phyloP scores from a whole-genome alignment of 2,113 vertebrate genomes.

The Cynopterus brachyotis region DNA sequence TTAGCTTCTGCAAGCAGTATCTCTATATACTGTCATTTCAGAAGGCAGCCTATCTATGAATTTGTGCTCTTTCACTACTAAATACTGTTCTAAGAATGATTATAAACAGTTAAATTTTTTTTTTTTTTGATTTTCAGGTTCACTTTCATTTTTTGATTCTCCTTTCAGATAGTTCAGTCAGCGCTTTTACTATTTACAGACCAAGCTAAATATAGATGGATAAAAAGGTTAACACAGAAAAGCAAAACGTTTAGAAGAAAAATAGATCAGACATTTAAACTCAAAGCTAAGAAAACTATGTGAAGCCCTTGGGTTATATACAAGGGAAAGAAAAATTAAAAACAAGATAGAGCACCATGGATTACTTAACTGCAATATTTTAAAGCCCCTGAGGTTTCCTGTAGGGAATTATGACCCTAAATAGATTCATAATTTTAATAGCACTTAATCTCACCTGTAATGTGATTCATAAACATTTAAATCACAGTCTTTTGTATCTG shows the following conservation, averaged over 20 bases:
- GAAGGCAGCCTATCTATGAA: background rate
- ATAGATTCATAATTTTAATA: background rate
- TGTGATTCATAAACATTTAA: background rate
- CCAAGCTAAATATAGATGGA: conserved; percentile 30
- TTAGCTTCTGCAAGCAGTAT: background rate
- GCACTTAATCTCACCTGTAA: background rate
- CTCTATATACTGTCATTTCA: background rate
- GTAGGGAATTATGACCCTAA: background rate
- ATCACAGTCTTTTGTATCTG: background rate
- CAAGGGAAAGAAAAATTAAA: background rate
- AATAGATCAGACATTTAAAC: conserved; percentile 45
- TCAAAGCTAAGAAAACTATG: conserved; percentile 20
- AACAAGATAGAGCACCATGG: background rate
- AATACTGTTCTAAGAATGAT: background rate
- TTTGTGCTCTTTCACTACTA: background rate
- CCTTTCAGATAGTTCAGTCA: conserved; percentile 24
- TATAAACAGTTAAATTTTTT: background rate
- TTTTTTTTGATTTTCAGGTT: background rate
- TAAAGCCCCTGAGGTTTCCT: background rate
- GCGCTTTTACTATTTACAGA: conserved; percentile 46
- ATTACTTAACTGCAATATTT: background rate
- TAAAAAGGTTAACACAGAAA: conserved; percentile 33
- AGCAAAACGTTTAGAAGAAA: conserved; percentile 51
- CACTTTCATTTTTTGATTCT: conserved; percentile 17
- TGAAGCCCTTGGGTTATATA: background rate